A percentile compares a stretch with the other conserved stretches of the same genome.
Conservation (phyloP, 2,797 vertebrate species). For the Emydoidea blandingii region DNA sequence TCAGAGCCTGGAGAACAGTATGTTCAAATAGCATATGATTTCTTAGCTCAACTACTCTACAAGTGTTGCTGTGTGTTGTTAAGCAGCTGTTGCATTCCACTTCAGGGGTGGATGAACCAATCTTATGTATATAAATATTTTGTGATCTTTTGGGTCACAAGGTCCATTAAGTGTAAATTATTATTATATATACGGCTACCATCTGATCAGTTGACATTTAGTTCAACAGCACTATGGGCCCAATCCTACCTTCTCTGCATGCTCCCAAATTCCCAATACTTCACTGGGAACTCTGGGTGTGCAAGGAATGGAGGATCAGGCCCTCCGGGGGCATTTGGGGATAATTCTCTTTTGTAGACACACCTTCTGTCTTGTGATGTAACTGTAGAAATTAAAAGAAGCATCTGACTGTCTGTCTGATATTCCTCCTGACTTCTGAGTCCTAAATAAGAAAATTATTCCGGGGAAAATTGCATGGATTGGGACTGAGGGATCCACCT, state of each 20-base stretch:
- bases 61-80: background rate
- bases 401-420: background rate
- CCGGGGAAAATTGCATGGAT: conserved; percentile 8
- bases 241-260: background rate
- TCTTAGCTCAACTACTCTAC: background rate
- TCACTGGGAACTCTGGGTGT: background rate
- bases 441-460: conserved; percentile 29
- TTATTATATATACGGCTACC: background rate
- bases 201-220: background rate
- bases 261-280: background rate
- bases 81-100: conserved; percentile 18
- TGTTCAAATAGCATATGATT: background rate
- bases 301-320: background rate
- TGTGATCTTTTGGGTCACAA: background rate
- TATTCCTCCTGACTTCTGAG: background rate
- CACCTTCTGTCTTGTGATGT: background rate
- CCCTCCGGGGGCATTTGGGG: background rate
- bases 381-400: conserved; percentile 10
- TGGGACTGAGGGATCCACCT: background rate
- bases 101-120: background rate
- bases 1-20: conserved; percentile 7
- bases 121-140: conserved; percentile 27
- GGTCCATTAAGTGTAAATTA: background rate
- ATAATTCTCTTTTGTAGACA: background rate
- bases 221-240: background rate